Conservation (phyloP, 2,113 vertebrate genomes). For the Hepsetus odoe region DNA sequence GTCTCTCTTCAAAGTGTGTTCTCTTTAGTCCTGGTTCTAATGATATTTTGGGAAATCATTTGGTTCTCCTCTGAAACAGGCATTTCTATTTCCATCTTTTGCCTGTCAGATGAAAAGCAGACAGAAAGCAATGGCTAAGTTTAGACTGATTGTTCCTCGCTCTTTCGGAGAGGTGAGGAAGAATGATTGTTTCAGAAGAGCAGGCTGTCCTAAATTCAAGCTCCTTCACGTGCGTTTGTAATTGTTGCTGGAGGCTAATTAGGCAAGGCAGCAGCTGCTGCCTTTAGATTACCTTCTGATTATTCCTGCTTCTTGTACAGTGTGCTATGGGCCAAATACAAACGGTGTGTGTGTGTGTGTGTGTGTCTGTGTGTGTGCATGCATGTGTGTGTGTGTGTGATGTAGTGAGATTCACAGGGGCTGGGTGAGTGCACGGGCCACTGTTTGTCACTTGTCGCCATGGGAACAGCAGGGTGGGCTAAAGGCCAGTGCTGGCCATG, state of each 20-base stretch:
- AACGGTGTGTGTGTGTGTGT: conserved; percentile 13
- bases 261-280: conserved; percentile 22
- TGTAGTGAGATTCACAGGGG: conserved; percentile 21
- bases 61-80: not conserved
- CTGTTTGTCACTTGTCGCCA: conserved; percentile 48
- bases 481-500: conserved; percentile 47
- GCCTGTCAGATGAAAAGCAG: conserved; percentile 5
- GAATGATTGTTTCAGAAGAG: not conserved
- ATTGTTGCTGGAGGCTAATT: conserved; percentile 33
- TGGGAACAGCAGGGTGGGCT: conserved; percentile 41
- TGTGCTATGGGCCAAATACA: conserved; percentile 3
- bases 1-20: conserved; percentile 27
- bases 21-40: conserved; percentile 31
- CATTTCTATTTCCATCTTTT: not conserved
- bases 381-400: not conserved
- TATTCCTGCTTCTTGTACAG: not conserved
- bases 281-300: conserved; percentile 45
- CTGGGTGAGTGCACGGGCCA: conserved; percentile 34
- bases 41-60: conserved; percentile 42
- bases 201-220: conserved; percentile 31
- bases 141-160: conserved; percentile 12
- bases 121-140: not conserved
- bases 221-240: conserved; percentile 10
- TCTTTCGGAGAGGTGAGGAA: not conserved
- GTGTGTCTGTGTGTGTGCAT: too few relatives aligned